A percentile compares a stretch with the other conserved stretches of the same genome.
Evolutionary conservation across 2,113 vertebrate genomes (phyloP).

Genomic region (Misgurnus mizolepis): DNA sequence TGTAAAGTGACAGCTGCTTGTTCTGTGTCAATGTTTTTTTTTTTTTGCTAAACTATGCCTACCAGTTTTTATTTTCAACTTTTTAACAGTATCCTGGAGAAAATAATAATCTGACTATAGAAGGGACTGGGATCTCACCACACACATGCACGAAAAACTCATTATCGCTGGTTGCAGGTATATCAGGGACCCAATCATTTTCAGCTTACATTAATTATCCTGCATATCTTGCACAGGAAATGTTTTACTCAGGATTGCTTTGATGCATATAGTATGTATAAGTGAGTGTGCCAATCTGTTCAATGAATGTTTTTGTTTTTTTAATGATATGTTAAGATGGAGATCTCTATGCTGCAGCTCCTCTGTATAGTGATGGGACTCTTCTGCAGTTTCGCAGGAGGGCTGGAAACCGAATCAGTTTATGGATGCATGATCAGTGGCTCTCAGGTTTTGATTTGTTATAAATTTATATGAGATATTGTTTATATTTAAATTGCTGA

Average conservation of each 20-base stretch:
- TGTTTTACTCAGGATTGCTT: no score
- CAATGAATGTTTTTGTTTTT: background rate
- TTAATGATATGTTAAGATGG: conserved; percentile 60
- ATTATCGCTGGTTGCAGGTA: conserved; percentile 71
- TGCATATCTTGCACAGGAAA: no score
- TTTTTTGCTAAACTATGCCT: background rate
- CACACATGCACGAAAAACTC: conserved; percentile 65
- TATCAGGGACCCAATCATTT: conserved; percentile 9
- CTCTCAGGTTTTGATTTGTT: conserved; percentile 62
- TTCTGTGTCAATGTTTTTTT: background rate
- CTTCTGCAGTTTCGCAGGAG: conserved; percentile 72
- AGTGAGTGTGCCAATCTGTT: no score
- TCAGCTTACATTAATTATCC: background rate
- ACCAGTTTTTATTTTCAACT: background rate
- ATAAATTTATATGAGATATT: no score
- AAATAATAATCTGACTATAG: conserved; percentile 51
- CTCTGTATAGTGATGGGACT: conserved; percentile 65
- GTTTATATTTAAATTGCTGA: no score
- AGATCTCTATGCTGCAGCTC: conserved; percentile 73
- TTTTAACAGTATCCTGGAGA: conserved; percentile 50
- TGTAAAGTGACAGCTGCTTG: background rate
- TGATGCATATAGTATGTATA: no score
- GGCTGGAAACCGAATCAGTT: conserved; percentile 57
- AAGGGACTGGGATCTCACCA: conserved; percentile 70
- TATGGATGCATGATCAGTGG: conserved; percentile 76